Conservation (phyloP, 2,888 invertebrate species). For the Lasioglossum vierecki region DNA sequence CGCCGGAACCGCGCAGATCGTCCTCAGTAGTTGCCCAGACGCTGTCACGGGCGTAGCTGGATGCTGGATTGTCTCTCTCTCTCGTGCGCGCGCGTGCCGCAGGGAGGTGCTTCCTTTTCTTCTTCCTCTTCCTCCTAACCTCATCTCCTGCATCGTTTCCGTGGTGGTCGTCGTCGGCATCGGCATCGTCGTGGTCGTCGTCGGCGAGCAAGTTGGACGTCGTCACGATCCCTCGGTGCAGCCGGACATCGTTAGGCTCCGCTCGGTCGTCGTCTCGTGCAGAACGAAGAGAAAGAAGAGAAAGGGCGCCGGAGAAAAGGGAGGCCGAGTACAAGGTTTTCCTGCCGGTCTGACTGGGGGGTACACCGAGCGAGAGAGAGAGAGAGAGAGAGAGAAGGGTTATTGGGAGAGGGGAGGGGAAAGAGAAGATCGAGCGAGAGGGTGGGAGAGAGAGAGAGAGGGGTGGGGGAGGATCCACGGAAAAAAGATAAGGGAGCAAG, state of each 20-base stretch:
- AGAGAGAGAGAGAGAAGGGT: slow-evolving; percentile 30
- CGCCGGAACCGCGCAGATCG: slow-evolving; percentile 78
- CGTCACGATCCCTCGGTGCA: slow-evolving; percentile 19
- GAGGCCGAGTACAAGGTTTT: slow-evolving; percentile 57
- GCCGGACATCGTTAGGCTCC: slow-evolving; percentile 21
- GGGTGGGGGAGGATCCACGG: slow-evolving; percentile 31
- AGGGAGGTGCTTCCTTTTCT: slow-evolving; percentile 74
- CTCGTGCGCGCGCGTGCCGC: slow-evolving; percentile 73
- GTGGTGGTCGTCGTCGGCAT: slow-evolving; percentile 17
- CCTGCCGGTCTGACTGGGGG: slow-evolving; percentile 54
- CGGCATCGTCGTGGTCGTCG: slow-evolving; percentile 14
- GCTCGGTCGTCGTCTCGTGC: slow-evolving; percentile 19
- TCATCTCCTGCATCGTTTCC: slow-evolving; percentile 52
- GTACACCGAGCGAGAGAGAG: neutral
- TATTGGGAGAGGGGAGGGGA: slow-evolving; percentile 27
- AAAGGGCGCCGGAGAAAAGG: slow-evolving; percentile 62
- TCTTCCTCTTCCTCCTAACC: slow-evolving; percentile 71
- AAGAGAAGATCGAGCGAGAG: neutral
- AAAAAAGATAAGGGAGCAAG: slow-evolving; percentile 38
- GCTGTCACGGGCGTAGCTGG: slow-evolving; percentile 83
- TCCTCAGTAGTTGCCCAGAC: slow-evolving; percentile 81
- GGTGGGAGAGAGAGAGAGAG: neutral
- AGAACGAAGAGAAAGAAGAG: slow-evolving; percentile 31
- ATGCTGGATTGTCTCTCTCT: slow-evolving; percentile 78
- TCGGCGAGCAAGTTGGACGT: slow-evolving; percentile 24